A percentile compares a stretch with the other conserved stretches of the same genome.
Conservation (phyloP, 2,888 invertebrate species). For the Colletes collaris region DNA sequence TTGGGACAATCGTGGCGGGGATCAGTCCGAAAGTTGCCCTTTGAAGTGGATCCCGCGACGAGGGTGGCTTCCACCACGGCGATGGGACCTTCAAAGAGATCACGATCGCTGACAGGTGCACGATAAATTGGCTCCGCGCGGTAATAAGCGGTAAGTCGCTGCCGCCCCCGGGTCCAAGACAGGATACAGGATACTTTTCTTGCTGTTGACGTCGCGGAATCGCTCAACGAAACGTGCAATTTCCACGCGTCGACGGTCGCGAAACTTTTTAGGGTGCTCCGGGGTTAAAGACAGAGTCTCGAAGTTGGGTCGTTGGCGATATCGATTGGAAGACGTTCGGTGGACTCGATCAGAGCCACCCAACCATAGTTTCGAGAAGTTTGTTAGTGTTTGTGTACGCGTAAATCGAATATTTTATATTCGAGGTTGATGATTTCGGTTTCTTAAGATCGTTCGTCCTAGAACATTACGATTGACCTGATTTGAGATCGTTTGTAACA, state of each 20-base stretch:
- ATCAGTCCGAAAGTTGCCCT: slow-evolving; percentile 64
- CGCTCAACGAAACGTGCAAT: slow-evolving; percentile 62
- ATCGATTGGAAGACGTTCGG: no score
- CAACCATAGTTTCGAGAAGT: no score
- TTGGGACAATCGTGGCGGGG: slow-evolving; percentile 63
- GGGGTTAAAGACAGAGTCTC: not conserved
- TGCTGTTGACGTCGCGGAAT: slow-evolving; percentile 57
- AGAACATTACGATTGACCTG: no score
- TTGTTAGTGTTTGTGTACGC: no score
- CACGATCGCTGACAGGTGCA: slow-evolving; percentile 72
- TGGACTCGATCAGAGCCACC: no score
- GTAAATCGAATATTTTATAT: no score
- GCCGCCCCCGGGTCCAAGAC: slow-evolving; percentile 52
- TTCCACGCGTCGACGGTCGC: slow-evolving; percentile 69
- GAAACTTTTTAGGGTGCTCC: not conserved
- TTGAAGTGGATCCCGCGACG: slow-evolving; percentile 61
- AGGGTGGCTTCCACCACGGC: slow-evolving; percentile 34
- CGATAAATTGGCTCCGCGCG: slow-evolving; percentile 68
- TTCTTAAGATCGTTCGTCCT: no score
- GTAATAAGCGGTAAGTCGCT: slow-evolving; percentile 68
- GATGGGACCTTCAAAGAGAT: slow-evolving; percentile 69
- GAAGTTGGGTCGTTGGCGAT: not conserved
- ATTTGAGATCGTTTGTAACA: no score
- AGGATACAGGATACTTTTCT: slow-evolving; percentile 42
- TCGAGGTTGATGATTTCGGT: no score